phyloP scores from a whole-genome alignment of 1,140 invertebrate genomes.

The Rhizoglyphus robini region DNA sequence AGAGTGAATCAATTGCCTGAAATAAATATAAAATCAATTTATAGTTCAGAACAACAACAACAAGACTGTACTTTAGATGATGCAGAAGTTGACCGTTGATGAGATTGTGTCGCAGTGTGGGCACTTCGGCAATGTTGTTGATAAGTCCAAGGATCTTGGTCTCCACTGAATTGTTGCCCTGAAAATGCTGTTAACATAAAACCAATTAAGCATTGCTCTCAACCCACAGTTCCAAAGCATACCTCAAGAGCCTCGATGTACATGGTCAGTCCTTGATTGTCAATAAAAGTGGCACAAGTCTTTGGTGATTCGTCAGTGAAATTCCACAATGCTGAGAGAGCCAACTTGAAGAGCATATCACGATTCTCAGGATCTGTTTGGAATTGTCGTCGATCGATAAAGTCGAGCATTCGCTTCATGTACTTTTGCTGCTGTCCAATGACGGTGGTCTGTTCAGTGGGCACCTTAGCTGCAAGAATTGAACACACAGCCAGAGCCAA shows the following conservation, averaged over 20 bases:
- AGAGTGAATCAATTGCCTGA: conserved; percentile 44
- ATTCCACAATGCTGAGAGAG: conserved; percentile 67
- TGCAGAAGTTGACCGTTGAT: conserved; percentile 50
- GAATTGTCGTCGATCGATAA: conserved; percentile 49
- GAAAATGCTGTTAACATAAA: conserved; percentile 37
- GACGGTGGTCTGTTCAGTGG: conserved; percentile 54
- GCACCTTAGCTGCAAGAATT: conserved; percentile 51
- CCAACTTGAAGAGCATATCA: conserved; percentile 66
- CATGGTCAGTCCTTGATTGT: conserved; percentile 51
- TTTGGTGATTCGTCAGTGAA: conserved; percentile 60
- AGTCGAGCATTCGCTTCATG: conserved; percentile 55
- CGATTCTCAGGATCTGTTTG: conserved; percentile 34
- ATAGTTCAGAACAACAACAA: conserved; percentile 11
- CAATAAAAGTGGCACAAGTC: conserved; percentile 57
- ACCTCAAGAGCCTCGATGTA: conserved; percentile 51
- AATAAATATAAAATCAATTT: not conserved
- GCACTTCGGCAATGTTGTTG: conserved; percentile 69
- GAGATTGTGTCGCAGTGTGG: conserved; percentile 41
- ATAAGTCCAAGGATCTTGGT: conserved; percentile 64
- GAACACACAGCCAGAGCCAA: conserved; percentile 72
- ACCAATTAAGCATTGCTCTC: not conserved
- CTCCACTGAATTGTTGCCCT: conserved; percentile 50
- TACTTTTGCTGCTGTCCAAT: conserved; percentile 53
- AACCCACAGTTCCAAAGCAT: conserved; percentile 11
- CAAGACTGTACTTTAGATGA: conserved; percentile 39